Percentiles rank a stretch among this genome's conserved stretches.
Conservation (phyloP, 2,888 invertebrate species). For the Eristalinus aeneus region DNA sequence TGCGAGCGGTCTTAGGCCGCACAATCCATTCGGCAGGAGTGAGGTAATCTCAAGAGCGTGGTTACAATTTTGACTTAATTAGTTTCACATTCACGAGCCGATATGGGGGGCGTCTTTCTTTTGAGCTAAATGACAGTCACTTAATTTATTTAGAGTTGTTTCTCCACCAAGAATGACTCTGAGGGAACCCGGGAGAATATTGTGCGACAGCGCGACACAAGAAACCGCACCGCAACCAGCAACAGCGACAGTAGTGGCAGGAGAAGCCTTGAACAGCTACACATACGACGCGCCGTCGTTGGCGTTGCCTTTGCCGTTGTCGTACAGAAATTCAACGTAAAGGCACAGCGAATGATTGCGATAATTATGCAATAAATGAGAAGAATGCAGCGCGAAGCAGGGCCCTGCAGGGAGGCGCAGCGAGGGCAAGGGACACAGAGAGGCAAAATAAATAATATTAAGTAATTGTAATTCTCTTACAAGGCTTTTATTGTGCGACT, state of each 20-base stretch:
- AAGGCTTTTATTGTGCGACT: constrained; percentile 32
- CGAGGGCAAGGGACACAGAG: background rate
- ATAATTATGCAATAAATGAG: constrained; percentile 53
- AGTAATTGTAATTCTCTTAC: constrained; percentile 55
- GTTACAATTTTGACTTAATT: constrained; percentile 64
- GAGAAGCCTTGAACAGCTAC: background rate
- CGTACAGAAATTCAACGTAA: background rate
- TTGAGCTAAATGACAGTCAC: background rate
- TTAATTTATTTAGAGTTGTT: background rate
- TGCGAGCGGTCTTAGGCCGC: background rate
- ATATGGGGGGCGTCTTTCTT: background rate
- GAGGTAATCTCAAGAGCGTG: constrained; percentile 70
- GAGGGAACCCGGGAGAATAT: background rate
- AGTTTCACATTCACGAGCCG: constrained; percentile 28
- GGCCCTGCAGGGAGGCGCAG: background rate
- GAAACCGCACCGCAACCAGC: background rate
- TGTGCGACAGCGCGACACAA: background rate
- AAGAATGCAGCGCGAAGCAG: background rate
- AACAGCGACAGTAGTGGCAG: too few relatives aligned
- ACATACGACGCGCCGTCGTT: background rate
- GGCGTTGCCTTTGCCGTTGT: background rate
- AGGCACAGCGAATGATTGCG: constrained; percentile 18
- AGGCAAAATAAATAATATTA: constrained; percentile 8
- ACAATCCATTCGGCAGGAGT: constrained; percentile 9
- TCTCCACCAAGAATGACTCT: background rate